Conservation (phyloP, 2,113 vertebrate species). For the Hymenochirus boettgeri region DNA sequence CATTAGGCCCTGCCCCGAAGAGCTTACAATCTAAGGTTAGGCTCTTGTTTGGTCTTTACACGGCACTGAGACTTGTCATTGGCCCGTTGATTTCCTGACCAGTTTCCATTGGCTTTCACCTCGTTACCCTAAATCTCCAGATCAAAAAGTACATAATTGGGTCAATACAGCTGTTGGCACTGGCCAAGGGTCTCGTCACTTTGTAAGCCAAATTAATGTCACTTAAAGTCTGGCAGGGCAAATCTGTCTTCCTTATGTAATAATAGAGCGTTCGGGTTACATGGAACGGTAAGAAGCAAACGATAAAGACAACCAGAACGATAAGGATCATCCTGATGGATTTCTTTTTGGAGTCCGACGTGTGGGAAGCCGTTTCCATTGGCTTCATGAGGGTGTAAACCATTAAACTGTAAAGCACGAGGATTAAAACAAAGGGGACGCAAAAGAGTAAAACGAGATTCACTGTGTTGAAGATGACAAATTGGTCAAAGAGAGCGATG, state of each 20-base stretch:
- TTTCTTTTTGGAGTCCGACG: constrained; percentile 76
- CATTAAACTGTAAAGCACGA: constrained; percentile 85
- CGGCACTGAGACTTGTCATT: too few species aligned
- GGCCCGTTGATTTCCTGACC: too few species aligned
- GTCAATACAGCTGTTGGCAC: constrained; percentile 90
- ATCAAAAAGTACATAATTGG: constrained; percentile 91
- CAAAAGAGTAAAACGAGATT: constrained; percentile 80
- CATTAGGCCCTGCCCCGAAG: too few species aligned
- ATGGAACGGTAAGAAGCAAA: constrained; percentile 94
- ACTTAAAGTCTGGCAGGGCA: constrained; percentile 74
- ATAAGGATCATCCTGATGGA: constrained; percentile 92
- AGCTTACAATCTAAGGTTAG: too few species aligned
- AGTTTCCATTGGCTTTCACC: too few species aligned
- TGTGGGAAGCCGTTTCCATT: constrained; percentile 48
- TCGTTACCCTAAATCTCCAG: constrained; percentile 49
- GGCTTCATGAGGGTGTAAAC: constrained; percentile 72
- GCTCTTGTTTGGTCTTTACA: too few species aligned
- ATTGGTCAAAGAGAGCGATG: constrained; percentile 75
- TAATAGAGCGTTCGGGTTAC: constrained; percentile 90
- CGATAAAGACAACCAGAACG: constrained; percentile 77
- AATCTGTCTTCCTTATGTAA: constrained; percentile 73
- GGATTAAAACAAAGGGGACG: constrained; percentile 78
- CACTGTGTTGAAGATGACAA: constrained; percentile 80
- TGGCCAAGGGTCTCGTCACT: constrained; percentile 83
- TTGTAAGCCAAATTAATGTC: constrained; percentile 85